Conservation (phyloP, 2,888 invertebrate genomes). For the Stenchaetothrips biformis region DNA sequence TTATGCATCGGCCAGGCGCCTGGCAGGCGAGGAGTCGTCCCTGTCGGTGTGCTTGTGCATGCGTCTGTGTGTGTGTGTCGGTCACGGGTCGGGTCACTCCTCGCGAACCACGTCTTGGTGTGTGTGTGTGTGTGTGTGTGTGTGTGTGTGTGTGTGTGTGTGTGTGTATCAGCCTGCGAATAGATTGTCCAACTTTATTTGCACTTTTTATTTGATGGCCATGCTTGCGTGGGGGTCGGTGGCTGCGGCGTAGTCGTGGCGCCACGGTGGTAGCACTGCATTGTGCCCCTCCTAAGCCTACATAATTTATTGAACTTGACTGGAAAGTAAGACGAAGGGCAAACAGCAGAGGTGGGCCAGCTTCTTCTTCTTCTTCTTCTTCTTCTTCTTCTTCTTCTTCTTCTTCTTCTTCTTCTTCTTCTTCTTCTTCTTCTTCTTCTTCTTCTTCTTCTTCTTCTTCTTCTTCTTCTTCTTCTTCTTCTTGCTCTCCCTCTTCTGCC, state of each 20-base stretch:
- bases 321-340: constrained; percentile 24
- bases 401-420: background rate
- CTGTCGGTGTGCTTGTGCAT: too few relatives aligned
- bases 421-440: background rate
- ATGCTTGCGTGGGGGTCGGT: background rate
- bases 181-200: background rate
- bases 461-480: background rate
- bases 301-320: constrained; percentile 22
- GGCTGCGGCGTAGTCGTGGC: background rate
- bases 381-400: background rate
- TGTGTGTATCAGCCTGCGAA: background rate
- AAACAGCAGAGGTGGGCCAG: constrained; percentile 13
- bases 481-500: too few relatives aligned
- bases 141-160: too few relatives aligned
- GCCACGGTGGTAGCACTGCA: background rate
- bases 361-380: background rate
- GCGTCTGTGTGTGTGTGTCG: background rate
- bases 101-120: background rate
- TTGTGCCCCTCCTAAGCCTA: constrained; percentile 4
- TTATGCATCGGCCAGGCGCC: background rate
- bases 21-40: background rate
- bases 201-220: background rate
- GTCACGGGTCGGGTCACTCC: background rate
- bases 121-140: too few relatives aligned
- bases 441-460: background rate